phyloP scores from a whole-genome alignment of 2,113 vertebrate species.

The Pelobates fuscus region DNA sequence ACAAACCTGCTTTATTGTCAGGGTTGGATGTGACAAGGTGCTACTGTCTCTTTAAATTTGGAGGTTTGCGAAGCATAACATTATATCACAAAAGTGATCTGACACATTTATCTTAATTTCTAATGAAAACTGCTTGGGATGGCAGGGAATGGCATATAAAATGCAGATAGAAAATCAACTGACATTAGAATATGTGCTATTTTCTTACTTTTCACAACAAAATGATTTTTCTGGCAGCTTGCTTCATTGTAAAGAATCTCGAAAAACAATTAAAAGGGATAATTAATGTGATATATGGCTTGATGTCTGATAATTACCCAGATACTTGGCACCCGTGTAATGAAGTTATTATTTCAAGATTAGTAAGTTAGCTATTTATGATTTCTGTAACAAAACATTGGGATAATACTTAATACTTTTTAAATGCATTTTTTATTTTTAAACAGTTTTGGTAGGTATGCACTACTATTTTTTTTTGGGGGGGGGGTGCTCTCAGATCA shows the following conservation, averaged over 20 bases:
- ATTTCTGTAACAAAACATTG: background rate
- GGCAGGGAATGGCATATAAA: conserved; percentile 19
- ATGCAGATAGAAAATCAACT: background rate
- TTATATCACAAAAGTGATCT: too few relatives aligned
- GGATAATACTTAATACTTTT: too few relatives aligned
- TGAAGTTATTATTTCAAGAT: background rate
- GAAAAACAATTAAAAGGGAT: conserved; percentile 39
- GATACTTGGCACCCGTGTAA: conserved; percentile 9
- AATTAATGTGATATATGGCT: conserved; percentile 40
- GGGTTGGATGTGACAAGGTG: too few relatives aligned
- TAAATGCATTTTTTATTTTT: too few relatives aligned
- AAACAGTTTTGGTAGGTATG: too few relatives aligned
- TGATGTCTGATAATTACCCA: conserved; percentile 30
- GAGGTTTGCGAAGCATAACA: too few relatives aligned
- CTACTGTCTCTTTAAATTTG: too few relatives aligned
- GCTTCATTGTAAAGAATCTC: conserved; percentile 15
- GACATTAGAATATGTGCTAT: background rate
- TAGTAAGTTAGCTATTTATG: background rate
- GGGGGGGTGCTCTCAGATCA: too few relatives aligned
- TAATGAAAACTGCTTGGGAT: background rate
- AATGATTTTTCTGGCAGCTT: conserved; percentile 20
- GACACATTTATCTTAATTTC: background rate
- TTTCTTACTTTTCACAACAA: background rate
- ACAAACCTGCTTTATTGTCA: too few relatives aligned
- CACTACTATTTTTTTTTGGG: too few relatives aligned